Evolutionary conservation across 2,797 vertebrate genomes (phyloP).

Genomic region (Sebastes iracundus): DNA sequence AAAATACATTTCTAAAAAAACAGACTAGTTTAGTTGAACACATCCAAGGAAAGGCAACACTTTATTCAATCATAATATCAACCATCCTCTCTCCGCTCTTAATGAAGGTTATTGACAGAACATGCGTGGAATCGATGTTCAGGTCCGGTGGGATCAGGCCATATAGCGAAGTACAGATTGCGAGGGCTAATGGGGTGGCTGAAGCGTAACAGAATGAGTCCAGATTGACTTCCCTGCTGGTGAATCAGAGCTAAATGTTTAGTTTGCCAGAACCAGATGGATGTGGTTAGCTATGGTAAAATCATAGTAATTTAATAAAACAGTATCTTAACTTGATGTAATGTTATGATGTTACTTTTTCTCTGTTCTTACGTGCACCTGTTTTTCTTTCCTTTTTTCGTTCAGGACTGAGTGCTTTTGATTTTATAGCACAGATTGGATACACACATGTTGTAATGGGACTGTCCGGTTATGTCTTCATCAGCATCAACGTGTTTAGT

Average conservation of each 20-base stretch:
- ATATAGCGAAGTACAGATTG: slow-evolving; percentile 24
- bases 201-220: slow-evolving; percentile 34
- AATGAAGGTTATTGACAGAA: not conserved
- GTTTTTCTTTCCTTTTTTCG: not conserved
- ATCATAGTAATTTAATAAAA: not conserved
- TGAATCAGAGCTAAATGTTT: slow-evolving; percentile 34
- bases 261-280: slow-evolving; percentile 23
- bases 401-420: not conserved
- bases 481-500: not conserved
- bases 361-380: not conserved
- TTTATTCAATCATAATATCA: slow-evolving; percentile 1
- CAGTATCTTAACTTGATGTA: not conserved
- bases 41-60: not conserved
- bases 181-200: slow-evolving; percentile 3
- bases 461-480: not conserved
- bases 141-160: not conserved
- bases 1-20: not conserved
- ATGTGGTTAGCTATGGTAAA: not conserved
- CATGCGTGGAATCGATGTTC: not conserved
- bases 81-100: not conserved
- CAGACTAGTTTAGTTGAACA: not conserved
- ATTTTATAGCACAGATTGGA: not conserved
- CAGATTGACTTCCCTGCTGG: slow-evolving; percentile 54
- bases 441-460: accelerated
- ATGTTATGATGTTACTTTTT: not conserved